Base-by-base conservation (phyloP, 2,888 invertebrate genomes). In the Ectemnius cavifrons region DNA sequence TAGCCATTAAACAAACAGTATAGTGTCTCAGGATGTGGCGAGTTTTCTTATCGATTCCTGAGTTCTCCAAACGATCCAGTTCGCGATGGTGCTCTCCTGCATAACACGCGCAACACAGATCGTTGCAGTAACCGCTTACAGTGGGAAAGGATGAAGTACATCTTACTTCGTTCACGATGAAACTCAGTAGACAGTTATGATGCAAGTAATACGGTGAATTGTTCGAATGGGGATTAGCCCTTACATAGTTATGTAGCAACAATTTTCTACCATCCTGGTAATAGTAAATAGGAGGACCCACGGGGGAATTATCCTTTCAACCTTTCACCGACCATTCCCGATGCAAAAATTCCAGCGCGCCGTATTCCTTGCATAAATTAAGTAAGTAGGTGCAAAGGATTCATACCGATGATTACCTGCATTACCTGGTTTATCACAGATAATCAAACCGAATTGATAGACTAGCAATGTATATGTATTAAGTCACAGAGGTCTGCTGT, bases 1-100 rank as follows among this genome's bases (percentile, higher is more conserved):
- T 65, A 47, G 66, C 59, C 67, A 14, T 45, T 58, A 62, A 47
- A 52, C 37, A 37, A 37, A 11, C 28, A 63, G 28, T 52, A 70
- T 47, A 60, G 37, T 62, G 37, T 71, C 46, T 71, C 67, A 23
- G 47, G n/a, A 63, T 1, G 63, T n/a, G 13, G 4, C 37, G 46
- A 46, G 27, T 61, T 28, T 23, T 56, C 13, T 13, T 14, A 49
- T 46, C 6, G 49, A 63, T 62, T 73, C 66, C 27, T 47, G 60
- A 63, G 6, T 37, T 45, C 20, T 49, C 27, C 47, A 49, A 46
- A 62, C 59, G 52, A 65, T 47, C 27, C 23, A 56, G 27, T 14
- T 64, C 47, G 58, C 28, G 49, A 58, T 37, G 61, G 20, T 59
- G 23, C 27, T 70, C 65, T 59, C 57, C 37, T 59, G 45, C n/a